Conservation (phyloP, 1,140 invertebrate species). For the Leptinotarsa undecemlineata region DNA sequence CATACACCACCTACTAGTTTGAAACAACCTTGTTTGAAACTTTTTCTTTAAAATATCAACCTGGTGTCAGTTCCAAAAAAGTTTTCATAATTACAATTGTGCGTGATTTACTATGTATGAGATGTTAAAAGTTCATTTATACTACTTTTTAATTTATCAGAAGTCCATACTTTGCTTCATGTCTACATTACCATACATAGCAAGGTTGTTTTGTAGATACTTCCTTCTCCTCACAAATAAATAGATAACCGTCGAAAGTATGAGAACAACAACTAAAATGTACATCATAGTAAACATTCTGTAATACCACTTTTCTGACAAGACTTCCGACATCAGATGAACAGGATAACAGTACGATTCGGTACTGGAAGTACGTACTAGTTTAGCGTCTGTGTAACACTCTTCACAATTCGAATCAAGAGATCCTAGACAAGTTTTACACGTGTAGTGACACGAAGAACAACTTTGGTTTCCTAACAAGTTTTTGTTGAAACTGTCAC, state of each 20-base stretch:
- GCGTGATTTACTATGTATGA: too few species aligned
- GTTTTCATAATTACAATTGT: too few species aligned
- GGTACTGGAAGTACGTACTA: constrained; percentile 42
- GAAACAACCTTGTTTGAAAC: too few species aligned
- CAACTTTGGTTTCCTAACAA: constrained; percentile 38
- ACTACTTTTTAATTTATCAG: too few species aligned
- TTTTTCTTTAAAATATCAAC: neutral
- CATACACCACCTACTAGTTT: too few species aligned
- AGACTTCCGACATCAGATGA: constrained; percentile 45
- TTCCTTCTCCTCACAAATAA: constrained; percentile 16
- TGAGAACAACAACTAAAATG: constrained; percentile 23
- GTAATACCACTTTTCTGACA: constrained; percentile 50
- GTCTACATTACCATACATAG: constrained; percentile 7
- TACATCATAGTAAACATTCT: constrained; percentile 32
- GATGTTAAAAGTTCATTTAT: too few species aligned
- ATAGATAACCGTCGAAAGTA: constrained; percentile 4
- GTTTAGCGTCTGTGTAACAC: constrained; percentile 60
- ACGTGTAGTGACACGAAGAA: constrained; percentile 63
- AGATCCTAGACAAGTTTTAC: constrained; percentile 60
- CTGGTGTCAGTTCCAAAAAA: neutral
- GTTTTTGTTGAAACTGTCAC: constrained; percentile 21
- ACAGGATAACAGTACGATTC: constrained; percentile 56
- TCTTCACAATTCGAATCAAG: constrained; percentile 61
- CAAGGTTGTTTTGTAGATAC: neutral
- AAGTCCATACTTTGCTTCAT: neutral